These are phyloP conservation scores for Polyommatus icarus DNA, from an alignment of 2,888 invertebrate genomes.

Conservation along the genomic window DNA sequence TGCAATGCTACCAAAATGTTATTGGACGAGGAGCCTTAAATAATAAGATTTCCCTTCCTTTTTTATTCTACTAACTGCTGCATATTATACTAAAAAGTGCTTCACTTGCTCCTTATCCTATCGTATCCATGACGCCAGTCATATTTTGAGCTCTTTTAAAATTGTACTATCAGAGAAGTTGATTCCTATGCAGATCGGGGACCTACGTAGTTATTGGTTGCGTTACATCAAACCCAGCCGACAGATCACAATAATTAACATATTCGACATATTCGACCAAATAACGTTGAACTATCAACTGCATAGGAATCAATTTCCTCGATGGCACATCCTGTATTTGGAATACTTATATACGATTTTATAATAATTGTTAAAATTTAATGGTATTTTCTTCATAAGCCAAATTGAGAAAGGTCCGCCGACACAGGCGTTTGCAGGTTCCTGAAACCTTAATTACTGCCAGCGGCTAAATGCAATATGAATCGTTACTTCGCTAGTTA, in stretches of 20 bases:
- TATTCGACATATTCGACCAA: too few relatives aligned
- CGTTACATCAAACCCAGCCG: too few relatives aligned
- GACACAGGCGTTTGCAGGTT: constrained; percentile 64
- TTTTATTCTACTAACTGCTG: not conserved
- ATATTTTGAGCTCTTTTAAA: not conserved
- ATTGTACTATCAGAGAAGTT: too few relatives aligned
- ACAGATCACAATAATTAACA: too few relatives aligned
- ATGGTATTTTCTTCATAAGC: constrained; percentile 34
- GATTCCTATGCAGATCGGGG: too few relatives aligned
- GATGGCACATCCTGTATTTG: too few relatives aligned
- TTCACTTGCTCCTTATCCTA: too few relatives aligned
- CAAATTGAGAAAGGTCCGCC: constrained; percentile 54
- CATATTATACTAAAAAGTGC: too few relatives aligned
- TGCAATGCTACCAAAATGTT: not conserved
- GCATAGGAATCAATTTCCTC: too few relatives aligned
- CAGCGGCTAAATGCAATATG: constrained; percentile 63
- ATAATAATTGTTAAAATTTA: constrained; percentile 23
- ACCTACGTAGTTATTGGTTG: too few relatives aligned
- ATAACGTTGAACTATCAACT: too few relatives aligned
- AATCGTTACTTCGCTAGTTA: constrained; percentile 53
- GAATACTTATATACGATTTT: not conserved
- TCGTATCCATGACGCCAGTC: too few relatives aligned
- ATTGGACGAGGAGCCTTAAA: not conserved
- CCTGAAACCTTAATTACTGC: constrained; percentile 75
- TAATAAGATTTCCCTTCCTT: not conserved